Evolutionary conservation across 2,113 vertebrate species (phyloP).

Genomic region (Pelusios castaneus): DNA sequence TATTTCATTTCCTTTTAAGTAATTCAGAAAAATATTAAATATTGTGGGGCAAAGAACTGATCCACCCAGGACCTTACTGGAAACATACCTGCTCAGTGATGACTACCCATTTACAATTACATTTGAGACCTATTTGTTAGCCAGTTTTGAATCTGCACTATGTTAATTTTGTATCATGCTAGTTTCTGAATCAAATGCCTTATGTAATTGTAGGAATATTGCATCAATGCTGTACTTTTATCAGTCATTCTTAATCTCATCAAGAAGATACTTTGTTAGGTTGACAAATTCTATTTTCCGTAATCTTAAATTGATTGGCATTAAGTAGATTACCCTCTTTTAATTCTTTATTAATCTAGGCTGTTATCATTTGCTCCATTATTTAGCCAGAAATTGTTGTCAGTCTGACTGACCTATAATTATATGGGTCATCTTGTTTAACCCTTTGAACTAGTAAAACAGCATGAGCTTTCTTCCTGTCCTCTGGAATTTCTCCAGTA

Average conservation of each 20-base stretch:
- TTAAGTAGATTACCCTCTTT: not conserved
- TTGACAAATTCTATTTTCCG: not conserved
- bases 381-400: not conserved
- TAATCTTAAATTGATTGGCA: not conserved
- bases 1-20: too few species aligned
- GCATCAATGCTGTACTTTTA: not conserved
- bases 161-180: not conserved
- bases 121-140: not conserved
- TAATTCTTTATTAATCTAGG: not conserved
- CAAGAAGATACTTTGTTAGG: not conserved
- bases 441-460: too few species aligned
- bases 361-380: not conserved
- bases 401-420: not conserved
- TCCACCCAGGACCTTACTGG: too few species aligned
- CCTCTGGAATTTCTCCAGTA: too few species aligned
- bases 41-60: too few species aligned
- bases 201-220: not conserved
- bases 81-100: too few species aligned
- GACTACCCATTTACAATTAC: too few species aligned
- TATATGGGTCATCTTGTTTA: not conserved
- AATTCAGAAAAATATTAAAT: too few species aligned
- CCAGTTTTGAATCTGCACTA: not conserved
- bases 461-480: too few species aligned
- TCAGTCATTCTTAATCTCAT: fast-evolving
- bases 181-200: not conserved